These are phyloP conservation scores for Heliconius cydno DNA, from an alignment of 2,888 invertebrate genomes.

Conservation along the genomic window DNA sequence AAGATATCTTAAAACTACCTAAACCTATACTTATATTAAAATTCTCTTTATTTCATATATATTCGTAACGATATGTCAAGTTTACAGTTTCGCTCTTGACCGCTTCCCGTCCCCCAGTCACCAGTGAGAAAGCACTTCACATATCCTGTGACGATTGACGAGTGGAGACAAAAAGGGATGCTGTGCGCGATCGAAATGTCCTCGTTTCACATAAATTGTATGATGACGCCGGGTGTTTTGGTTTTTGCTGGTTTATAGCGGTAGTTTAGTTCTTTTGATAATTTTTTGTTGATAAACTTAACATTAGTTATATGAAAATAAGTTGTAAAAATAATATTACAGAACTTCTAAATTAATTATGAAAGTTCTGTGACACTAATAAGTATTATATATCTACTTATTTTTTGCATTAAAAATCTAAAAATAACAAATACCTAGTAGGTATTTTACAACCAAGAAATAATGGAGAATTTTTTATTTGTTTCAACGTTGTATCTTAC, in stretches of 20 bases:
- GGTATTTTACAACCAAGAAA: no score
- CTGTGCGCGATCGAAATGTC: conserved; percentile 16
- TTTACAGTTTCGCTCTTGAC: conserved; percentile 23
- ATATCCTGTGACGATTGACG: conserved; percentile 30
- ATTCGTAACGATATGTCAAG: conserved; percentile 6
- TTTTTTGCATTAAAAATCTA: no score
- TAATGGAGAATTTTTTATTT: no score
- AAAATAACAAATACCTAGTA: no score
- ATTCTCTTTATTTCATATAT: background rate
- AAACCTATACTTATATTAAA: no score
- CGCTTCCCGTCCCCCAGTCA: conserved; percentile 26
- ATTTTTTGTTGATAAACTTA: background rate
- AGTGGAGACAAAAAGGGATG: conserved; percentile 31
- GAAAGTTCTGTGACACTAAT: no score
- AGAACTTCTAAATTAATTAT: no score
- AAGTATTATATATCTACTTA: no score
- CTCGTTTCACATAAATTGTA: conserved; percentile 1
- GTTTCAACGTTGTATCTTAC: no score
- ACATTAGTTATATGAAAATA: no score
- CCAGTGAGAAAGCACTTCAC: conserved; percentile 33
- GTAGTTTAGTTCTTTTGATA: background rate
- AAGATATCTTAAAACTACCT: background rate
- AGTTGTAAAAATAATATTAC: no score
- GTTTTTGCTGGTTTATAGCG: background rate
- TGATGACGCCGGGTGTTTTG: background rate